A percentile compares a stretch with the other conserved stretches of the same genome.
Evolutionary conservation across 1,140 invertebrate genomes (phyloP).

Genomic region (Tetraneura akinire): DNA sequence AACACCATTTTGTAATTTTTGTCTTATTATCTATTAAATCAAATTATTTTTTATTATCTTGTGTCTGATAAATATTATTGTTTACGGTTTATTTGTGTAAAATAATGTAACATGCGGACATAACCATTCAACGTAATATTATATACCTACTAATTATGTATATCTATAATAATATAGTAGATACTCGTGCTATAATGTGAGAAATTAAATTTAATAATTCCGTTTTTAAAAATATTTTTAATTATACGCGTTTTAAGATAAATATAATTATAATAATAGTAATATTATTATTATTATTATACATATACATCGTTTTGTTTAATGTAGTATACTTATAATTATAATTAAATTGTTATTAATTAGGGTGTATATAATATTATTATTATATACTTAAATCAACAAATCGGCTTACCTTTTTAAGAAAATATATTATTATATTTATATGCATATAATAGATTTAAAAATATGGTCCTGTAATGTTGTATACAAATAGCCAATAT

Average conservation of each 20-base stretch:
- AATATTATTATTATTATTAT: no score
- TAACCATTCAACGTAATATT: no score
- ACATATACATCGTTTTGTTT: constrained; percentile 9
- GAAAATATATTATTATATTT: no score
- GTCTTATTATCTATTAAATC: no score
- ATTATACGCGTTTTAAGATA: neutral
- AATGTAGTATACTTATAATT: neutral
- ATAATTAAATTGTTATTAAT: neutral
- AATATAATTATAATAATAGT: no score
- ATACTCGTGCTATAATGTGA: no score
- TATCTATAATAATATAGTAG: neutral
- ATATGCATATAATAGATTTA: neutral
- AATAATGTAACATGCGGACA: neutral
- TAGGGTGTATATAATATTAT: neutral
- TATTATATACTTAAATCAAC: no score
- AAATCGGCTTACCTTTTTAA: no score
- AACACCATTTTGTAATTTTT: no score
- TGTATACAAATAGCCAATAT: neutral
- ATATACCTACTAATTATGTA: neutral
- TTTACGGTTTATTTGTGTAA: neutral
- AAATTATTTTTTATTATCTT: no score
- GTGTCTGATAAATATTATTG: neutral
- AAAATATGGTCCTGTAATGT: neutral
- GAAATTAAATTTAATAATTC: neutral
- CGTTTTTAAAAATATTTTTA: neutral